Base-by-base conservation (phyloP, 2,797 vertebrate genomes). In the Coregonus sp. region DNA sequence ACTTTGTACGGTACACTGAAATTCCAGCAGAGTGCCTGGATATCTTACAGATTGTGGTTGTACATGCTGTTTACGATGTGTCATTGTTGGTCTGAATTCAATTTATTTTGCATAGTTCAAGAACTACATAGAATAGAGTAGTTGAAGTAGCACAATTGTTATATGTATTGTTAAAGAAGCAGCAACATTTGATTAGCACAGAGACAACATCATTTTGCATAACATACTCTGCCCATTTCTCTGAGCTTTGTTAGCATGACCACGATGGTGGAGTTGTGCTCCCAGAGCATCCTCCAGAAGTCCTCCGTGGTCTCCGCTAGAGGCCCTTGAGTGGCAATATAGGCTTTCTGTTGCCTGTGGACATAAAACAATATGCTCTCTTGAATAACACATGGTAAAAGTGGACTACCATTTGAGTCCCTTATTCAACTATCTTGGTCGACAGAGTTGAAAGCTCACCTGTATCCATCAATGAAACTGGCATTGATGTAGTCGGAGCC, bases 251-350 rank as follows among this genome's bases (percentile, higher is more conserved):
- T 99, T 47, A 99, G 95, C 98, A 99, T 99, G 79, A 99, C 98
- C 12, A 99, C 97, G 52, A 99, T 99, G 78, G 98, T 99, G 74
- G 98, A 99, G 91, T 99, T 99, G 92, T 99, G 98, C 76, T 99
- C 98, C 98, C 98, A 99, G 68, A 99, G 96, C 98, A 98, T 99
- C 87, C 98, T 94, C 98, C 98, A 99, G 91, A 99, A 99, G 89
- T 99, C 98, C 91, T 99, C 98, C 18, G 98, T 99, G 87, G 98
- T 99, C 93, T 99, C 98, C 81, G 98, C 97, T 93, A 99, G 90
- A 70, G 98, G 98, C 75, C 98, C 98, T 89, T 99, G 98, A 75
- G 98, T 99, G 90, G 98, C 97, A 71, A 99, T 99, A 84, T 99
- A 99, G 81, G 98, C 98, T 93, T 98, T 98, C 90, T 99, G 98